Evolutionary conservation across 2,888 invertebrate genomes (phyloP).

Genomic region (Parochlus steinenii): DNA sequence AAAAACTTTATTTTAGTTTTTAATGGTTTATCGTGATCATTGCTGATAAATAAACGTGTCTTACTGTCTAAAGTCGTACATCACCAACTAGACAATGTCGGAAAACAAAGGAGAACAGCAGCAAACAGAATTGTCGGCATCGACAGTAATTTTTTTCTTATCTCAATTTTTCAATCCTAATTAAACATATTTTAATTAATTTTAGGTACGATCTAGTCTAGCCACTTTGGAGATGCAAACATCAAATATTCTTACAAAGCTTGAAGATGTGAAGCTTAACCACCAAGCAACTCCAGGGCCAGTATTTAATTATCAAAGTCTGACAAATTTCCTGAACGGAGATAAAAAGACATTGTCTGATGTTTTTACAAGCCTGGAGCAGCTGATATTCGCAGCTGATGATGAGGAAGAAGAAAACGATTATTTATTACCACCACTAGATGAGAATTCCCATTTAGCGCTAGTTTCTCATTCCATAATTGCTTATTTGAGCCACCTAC

Average conservation of each 20-base stretch:
- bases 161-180: constrained; percentile 17
- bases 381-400: constrained; percentile 45
- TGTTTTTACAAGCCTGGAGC: constrained; percentile 37
- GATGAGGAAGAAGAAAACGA: constrained; percentile 43
- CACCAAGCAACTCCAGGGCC: constrained; percentile 34
- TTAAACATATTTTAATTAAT: no score
- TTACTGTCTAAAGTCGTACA: no score
- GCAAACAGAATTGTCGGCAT: constrained; percentile 27
- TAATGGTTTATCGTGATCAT: no score
- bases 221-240: constrained; percentile 54
- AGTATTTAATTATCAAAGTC: constrained; percentile 3
- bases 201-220: constrained; percentile 44
- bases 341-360: constrained; percentile 35
- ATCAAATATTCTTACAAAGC: constrained; percentile 50
- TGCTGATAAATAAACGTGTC: no score
- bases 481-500: constrained; percentile 71
- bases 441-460: constrained; percentile 43
- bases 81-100: no score
- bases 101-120: constrained; percentile 20
- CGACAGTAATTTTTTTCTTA: constrained; percentile 23
- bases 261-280: constrained; percentile 42
- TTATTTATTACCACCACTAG: constrained; percentile 42
- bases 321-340: constrained; percentile 36
- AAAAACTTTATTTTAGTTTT: no score
- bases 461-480: constrained; percentile 77